Conservation (phyloP, 2,797 vertebrate genomes). For the Calcarius lapponicus region DNA sequence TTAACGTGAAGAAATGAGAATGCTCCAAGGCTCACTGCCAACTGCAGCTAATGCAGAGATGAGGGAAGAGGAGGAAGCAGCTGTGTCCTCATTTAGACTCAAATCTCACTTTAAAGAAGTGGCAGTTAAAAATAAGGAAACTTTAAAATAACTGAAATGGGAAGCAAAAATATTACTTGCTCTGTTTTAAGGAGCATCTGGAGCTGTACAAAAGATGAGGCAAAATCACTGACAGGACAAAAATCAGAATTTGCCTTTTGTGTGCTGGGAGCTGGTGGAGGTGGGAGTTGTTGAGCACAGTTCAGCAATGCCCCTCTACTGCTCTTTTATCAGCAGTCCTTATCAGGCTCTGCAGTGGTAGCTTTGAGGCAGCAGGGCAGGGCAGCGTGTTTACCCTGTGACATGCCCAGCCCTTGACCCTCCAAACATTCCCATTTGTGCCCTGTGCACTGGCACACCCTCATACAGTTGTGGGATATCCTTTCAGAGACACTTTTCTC, state of each 20-base stretch:
- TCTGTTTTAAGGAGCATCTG: constrained; percentile 57
- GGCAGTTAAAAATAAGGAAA: constrained; percentile 48
- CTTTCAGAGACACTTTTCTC: background rate
- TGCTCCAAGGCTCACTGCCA: background rate
- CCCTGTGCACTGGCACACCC: background rate
- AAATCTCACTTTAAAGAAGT: constrained; percentile 39
- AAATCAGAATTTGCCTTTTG: background rate
- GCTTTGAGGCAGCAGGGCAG: background rate
- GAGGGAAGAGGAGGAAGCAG: constrained; percentile 53
- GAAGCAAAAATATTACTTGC: constrained; percentile 55
- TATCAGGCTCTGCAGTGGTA: background rate
- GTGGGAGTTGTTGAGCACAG: background rate
- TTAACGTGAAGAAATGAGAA: constrained; percentile 8
- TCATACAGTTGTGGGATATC: background rate
- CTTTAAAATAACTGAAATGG: constrained; percentile 56
- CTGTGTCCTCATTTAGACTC: constrained; percentile 59
- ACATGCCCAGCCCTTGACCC: background rate
- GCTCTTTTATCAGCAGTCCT: background rate
- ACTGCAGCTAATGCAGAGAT: constrained; percentile 34
- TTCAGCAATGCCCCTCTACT: background rate
- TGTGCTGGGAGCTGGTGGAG: background rate
- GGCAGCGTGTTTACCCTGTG: fast-evolving
- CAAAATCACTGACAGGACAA: constrained; percentile 44
- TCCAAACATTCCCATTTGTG: background rate
- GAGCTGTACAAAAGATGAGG: background rate